Percentiles rank a stretch among this genome's conserved stretches.
phyloP scores from a whole-genome alignment of 2,797 vertebrate genomes.

The Enteromius paludinosus region DNA sequence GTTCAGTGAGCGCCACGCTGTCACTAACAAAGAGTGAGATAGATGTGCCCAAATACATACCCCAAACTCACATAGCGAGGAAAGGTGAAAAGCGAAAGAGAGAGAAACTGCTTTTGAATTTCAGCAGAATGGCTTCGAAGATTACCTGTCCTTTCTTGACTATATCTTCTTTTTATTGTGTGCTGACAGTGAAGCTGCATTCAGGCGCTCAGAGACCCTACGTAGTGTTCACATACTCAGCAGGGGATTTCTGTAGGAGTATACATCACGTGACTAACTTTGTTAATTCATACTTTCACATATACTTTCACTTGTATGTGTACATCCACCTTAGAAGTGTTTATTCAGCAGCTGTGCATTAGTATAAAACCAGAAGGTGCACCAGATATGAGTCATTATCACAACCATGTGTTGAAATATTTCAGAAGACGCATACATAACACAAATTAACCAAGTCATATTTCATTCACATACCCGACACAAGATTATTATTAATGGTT shows the following conservation, averaged over 20 bases:
- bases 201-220: background rate
- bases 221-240: background rate
- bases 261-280: background rate
- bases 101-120: constrained; percentile 10
- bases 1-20: constrained; percentile 5
- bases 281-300: background rate
- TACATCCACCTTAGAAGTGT: background rate
- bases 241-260: background rate
- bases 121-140: background rate
- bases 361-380: background rate
- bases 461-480: too few species aligned
- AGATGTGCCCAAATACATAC: constrained; percentile 38
- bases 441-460: background rate
- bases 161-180: constrained; percentile 17
- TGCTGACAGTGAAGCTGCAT: constrained; percentile 15
- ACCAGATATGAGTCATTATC: background rate
- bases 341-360: background rate
- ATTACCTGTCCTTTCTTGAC: constrained; percentile 11
- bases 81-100: background rate
- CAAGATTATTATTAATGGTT: too few species aligned
- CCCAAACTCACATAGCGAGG: background rate
- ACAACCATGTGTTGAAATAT: background rate
- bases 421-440: background rate
- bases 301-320: background rate
- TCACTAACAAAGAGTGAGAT: constrained; percentile 29